Conservation (phyloP, 2,113 vertebrate species). For the Gadus macrocephalus region DNA sequence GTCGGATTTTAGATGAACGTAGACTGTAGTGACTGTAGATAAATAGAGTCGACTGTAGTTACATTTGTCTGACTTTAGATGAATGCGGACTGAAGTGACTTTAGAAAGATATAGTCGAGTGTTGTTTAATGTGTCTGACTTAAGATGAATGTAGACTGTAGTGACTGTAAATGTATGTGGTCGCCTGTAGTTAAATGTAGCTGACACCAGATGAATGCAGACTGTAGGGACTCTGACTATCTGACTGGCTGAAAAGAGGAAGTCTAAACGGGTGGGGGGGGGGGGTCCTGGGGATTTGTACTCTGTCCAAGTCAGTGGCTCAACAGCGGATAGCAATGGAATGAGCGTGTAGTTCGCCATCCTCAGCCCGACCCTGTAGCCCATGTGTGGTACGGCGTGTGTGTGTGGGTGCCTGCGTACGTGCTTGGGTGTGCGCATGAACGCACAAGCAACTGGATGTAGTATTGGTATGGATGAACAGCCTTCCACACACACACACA, state of each 20-base stretch:
- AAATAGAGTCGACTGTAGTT: too few relatives aligned
- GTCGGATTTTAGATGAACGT: constrained; percentile 2
- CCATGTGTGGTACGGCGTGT: background rate
- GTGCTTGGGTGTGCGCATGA: background rate
- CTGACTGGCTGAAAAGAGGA: constrained; percentile 28
- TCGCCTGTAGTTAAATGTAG: too few relatives aligned
- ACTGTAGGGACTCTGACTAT: too few relatives aligned
- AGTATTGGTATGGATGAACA: too few relatives aligned
- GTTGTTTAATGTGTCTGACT: constrained; percentile 6
- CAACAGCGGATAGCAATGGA: constrained; percentile 20
- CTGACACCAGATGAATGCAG: constrained; percentile 6
- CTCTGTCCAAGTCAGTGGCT: constrained; percentile 20
- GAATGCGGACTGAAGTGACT: too few relatives aligned
- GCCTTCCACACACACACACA: too few relatives aligned
- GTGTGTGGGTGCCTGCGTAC: background rate
- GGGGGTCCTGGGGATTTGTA: constrained; percentile 39
- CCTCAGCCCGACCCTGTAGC: constrained; percentile 25
- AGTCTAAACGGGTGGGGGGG: constrained; percentile 16
- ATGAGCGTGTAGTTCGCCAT: constrained; percentile 31
- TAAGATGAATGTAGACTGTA: too few relatives aligned
- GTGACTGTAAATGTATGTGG: too few relatives aligned
- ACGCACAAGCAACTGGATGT: background rate
- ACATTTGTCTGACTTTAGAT: too few relatives aligned
- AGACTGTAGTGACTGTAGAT: too few relatives aligned
- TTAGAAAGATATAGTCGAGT: too few relatives aligned